A percentile compares a stretch with the other conserved stretches of the same genome.
Evolutionary conservation across 2,888 invertebrate genomes (phyloP).

Genomic region (Sicus ferrugineus): DNA sequence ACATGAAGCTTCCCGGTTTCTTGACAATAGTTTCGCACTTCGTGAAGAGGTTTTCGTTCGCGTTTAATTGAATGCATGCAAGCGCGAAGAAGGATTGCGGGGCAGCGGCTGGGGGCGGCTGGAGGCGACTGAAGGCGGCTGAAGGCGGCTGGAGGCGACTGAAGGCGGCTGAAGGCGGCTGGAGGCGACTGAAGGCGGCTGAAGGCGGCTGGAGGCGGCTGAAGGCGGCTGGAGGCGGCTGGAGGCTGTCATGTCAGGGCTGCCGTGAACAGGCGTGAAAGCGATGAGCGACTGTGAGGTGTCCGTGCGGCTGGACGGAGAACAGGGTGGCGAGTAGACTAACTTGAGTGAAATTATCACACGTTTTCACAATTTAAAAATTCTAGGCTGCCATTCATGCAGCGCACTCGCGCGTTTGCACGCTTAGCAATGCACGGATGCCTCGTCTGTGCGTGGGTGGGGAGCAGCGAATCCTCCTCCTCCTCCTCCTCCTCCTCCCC

Average conservation of each 20-base stretch:
- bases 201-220: too few species aligned
- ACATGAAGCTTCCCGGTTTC: background rate
- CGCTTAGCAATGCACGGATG: conserved; percentile 16
- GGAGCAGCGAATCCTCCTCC: background rate
- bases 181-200: too few species aligned
- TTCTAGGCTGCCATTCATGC: conserved; percentile 38
- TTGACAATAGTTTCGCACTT: conserved; percentile 44
- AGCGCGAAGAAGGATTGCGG: background rate
- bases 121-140: too few species aligned
- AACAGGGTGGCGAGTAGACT: conserved; percentile 27
- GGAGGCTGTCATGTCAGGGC: conserved; percentile 7
- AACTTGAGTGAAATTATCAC: conserved; percentile 49
- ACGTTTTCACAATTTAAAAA: conserved; percentile 51
- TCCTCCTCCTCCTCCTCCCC: too few species aligned
- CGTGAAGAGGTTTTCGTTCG: conserved; percentile 43
- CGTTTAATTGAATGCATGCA: conserved; percentile 43
- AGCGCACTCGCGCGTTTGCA: conserved; percentile 7
- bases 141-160: too few species aligned
- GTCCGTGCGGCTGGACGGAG: background rate
- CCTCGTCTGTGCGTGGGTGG: background rate
- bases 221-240: conserved; percentile 1
- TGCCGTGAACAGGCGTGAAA: conserved; percentile 18
- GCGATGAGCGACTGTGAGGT: background rate
- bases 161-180: too few species aligned
- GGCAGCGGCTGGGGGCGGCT: too few species aligned